These are phyloP conservation scores for Hydrochoerus hydrochaeris DNA, from an alignment of 2,113 vertebrate genomes.

Conservation along the genomic window DNA sequence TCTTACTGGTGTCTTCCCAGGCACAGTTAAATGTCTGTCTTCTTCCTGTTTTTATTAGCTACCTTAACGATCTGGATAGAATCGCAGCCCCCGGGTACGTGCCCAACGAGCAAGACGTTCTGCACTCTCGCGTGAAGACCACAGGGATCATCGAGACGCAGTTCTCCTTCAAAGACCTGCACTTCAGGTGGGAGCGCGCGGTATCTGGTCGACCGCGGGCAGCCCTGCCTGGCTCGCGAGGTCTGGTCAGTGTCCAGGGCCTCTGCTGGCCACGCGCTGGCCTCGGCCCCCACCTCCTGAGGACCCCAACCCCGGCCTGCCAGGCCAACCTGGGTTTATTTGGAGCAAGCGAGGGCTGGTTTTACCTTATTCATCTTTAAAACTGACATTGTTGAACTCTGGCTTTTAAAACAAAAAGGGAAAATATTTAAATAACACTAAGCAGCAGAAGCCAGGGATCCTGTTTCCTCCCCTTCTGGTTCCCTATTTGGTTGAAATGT, in stretches of 20 bases:
- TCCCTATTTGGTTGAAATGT: conserved; percentile 52
- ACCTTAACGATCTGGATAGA: conserved; percentile 87
- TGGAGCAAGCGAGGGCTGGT: not conserved
- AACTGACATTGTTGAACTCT: not conserved
- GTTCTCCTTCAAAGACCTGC: conserved; percentile 95
- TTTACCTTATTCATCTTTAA: not conserved
- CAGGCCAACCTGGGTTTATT: not conserved
- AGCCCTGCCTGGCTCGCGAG: too few relatives aligned
- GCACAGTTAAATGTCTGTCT: not conserved
- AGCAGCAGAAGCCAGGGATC: not conserved
- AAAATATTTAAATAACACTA: conserved; percentile 25
- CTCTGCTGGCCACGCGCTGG: not conserved
- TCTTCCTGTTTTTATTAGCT: conserved; percentile 74
- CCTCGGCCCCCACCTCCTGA: not conserved
- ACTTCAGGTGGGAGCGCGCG: conserved; percentile 92
- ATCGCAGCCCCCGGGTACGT: conserved; percentile 84
- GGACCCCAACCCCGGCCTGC: not conserved
- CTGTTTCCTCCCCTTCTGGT: not conserved
- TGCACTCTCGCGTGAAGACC: conserved; percentile 96
- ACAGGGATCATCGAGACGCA: conserved; percentile 97
- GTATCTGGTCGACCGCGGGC: not conserved
- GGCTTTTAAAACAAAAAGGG: not conserved
- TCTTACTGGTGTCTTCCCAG: not conserved
- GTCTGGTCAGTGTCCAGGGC: not conserved
- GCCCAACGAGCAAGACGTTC: conserved; percentile 96